Base-by-base conservation (phyloP, 37 sponge, comb jelly and placozoan species). In the Theonella swinhoei region DNA sequence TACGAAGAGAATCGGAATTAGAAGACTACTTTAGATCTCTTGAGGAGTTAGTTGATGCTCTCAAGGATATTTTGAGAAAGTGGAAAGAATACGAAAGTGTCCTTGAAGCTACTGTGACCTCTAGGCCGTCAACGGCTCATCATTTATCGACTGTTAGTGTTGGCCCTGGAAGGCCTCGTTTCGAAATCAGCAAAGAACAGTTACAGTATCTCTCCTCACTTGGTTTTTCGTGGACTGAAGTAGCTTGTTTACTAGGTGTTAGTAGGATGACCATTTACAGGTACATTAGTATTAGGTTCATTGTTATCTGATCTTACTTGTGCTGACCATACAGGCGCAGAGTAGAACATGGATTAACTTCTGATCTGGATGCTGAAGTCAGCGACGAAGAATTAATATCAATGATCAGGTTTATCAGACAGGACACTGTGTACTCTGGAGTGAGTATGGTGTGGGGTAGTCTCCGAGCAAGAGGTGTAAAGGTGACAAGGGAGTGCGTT, bases 171-270 rank as follows among this genome's bases (percentile, higher is more conserved):
- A 29, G 80, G 26, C 80, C 80, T 20, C 26, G 37, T 23, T 80
- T 80, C 64, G 69, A 80, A 29, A 36, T 78, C 24, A 69, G 70
- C 33, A 80, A 68, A 80, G 80, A 80, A 19, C 80, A 80, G 37
- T 24, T 80, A 4, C 38, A 80, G 32, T 80, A 80, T 39, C 80
- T 80, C 23, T 19, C 29, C 19, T 80, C 80, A 66, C 67, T 80
- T 36, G 31, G 39, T 25, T 80, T 80, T 42, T 33, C 47, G 30
- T 80, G 80, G 70, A 80, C 67, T 38, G 69, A 80, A 68, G 67
- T 80, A 26, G 80, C 80, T 80, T 33, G 70, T 26, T 42, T 80
- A 19, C 58, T 80, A 4, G 69, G 80, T 39, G 38, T 80, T 37
- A 37, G 39, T 22, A 66, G 70, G 70, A 80, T 68, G 70, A 80